Conservation (phyloP, 2,888 invertebrate genomes). For the Eupithecia subfuscata region DNA sequence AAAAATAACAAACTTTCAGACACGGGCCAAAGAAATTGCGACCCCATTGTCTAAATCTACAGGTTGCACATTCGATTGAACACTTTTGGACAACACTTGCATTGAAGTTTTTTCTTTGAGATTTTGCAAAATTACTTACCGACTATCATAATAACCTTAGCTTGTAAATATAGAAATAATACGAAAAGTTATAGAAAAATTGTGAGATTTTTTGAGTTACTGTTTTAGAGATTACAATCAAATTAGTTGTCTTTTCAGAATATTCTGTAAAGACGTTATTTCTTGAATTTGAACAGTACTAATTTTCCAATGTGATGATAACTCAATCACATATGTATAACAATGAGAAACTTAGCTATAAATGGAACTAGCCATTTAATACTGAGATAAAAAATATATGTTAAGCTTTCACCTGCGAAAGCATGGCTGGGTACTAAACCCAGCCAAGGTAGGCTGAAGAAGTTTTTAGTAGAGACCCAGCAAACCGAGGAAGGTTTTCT, state of each 20-base stretch:
- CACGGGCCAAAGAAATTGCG: not conserved
- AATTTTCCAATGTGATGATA: not conserved
- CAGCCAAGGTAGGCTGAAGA: not conserved
- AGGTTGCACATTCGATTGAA: not conserved
- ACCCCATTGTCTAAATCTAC: not conserved
- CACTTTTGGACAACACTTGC: not conserved
- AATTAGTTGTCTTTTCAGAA: not conserved
- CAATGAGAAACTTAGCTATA: not conserved
- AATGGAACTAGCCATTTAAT: not conserved
- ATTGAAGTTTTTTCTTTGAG: not conserved
- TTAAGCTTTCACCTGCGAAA: not conserved
- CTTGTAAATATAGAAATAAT: not conserved
- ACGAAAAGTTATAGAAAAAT: not conserved
- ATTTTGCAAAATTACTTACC: not conserved
- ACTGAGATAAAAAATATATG: not conserved
- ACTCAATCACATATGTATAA: not conserved
- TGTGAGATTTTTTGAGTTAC: not conserved
- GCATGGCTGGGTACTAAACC: not conserved
- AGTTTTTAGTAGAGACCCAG: slow-evolving; percentile 78
- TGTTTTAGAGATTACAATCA: slow-evolving; percentile 1
- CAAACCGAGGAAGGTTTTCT: slow-evolving; percentile 90
- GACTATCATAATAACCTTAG: not conserved
- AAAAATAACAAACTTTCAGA: not conserved
- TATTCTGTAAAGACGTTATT: not conserved
- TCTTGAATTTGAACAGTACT: not conserved